Conservation (phyloP, 2,113 vertebrate genomes). For the Cyprinodon tularosa region DNA sequence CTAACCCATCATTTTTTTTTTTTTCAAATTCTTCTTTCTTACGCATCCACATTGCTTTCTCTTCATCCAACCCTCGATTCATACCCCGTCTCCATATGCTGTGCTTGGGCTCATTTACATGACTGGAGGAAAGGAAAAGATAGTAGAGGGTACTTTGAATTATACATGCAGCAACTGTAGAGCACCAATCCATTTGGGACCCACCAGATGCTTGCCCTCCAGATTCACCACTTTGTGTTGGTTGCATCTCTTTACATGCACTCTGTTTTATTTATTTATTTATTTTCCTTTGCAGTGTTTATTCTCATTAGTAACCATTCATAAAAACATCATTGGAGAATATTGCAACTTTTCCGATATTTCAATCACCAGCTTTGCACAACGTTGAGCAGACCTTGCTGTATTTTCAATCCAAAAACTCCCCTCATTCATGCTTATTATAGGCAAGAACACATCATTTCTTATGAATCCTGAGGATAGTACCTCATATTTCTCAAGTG, state of each 20-base stretch:
- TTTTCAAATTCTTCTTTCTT: constrained; percentile 31
- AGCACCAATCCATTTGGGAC: constrained; percentile 57
- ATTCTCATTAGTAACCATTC: constrained; percentile 19
- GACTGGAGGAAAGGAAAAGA: constrained; percentile 69
- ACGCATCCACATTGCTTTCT: constrained; percentile 18
- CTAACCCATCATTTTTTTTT: not conserved
- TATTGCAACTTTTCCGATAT: constrained; percentile 6
- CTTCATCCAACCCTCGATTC: constrained; percentile 12
- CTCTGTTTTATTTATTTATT: constrained; percentile 26
- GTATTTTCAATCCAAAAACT: constrained; percentile 22
- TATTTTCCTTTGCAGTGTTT: constrained; percentile 17
- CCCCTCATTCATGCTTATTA: constrained; percentile 21
- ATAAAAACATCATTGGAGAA: constrained; percentile 2
- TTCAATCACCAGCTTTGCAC: not conserved
- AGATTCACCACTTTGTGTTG: constrained; percentile 63
- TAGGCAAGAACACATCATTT: constrained; percentile 28
- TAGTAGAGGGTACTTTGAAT: constrained; percentile 63
- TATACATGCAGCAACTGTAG: constrained; percentile 71
- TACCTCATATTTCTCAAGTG: constrained; percentile 59
- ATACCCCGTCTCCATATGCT: constrained; percentile 55
- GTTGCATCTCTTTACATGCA: constrained; percentile 44
- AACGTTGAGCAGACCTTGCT: not conserved
- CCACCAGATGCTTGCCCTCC: constrained; percentile 73
- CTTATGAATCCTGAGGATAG: constrained; percentile 21
- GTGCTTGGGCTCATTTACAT: constrained; percentile 73